Base-by-base conservation (phyloP, 2,888 invertebrate genomes). In the Lepidocyrtoides sp. region DNA sequence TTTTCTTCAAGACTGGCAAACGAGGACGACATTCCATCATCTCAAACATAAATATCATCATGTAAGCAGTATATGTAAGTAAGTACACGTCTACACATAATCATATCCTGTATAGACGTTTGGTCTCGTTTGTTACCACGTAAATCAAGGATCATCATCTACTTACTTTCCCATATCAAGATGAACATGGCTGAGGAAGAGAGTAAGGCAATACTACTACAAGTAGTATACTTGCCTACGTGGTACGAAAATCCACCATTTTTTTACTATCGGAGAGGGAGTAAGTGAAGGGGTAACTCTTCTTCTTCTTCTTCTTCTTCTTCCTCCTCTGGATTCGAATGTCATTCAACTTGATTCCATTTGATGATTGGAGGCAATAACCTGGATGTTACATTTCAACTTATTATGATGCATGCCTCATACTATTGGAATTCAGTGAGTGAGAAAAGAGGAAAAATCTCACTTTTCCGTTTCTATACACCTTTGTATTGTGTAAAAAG, bases 361-460 rank as follows among this genome's bases (percentile, higher is more conserved):
- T 84, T 83, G 84, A 89, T 89, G 89, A 89, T 89, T 89, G 89
- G 72, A 89, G 82, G 89, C 75, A 89, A 84, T 89, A 83, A 75
- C 89, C 75, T 83, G 69, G 26, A 75, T 86, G 81, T 51, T 81
- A 69, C 81, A 51, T 66, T 81, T 75, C 66, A 48, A 83, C 75
- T 89, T 54, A 89, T 89, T 89, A 89, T 89, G 83, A 89, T 89
- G 89, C 89, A 89, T 89, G 63, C 82, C 77, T 89, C 41, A 84
- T 72, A 83, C 60, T 26, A 66, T 75, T 89, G 26, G 75, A 77
- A 89, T 89, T 83, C 83, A 88, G 23, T 26, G 72, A 69, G 89
- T 89, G 60, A 89, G 83, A 88, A 81, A 88, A 81, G 20, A 77
- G 63, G 54, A 17, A 89, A 82, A 48, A 66, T 66, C n/a, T 7